Evolutionary conservation across 1,140 invertebrate genomes (phyloP).

Genomic region (Cryptotermes secundus): DNA sequence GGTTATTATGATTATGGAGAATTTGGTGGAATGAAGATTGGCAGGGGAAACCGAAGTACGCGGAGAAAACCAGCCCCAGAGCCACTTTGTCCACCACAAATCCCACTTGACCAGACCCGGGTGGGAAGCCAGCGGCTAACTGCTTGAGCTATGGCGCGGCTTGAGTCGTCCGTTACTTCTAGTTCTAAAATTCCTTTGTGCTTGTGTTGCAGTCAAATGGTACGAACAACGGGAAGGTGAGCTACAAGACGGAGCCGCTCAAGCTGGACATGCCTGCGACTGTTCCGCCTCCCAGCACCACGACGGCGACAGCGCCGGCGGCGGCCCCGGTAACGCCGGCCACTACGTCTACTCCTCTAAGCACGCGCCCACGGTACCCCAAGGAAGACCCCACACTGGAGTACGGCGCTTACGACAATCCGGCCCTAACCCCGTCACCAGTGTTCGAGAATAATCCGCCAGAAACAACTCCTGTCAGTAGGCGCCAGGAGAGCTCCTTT

Average conservation of each 20-base stretch:
- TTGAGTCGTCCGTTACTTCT: too few relatives aligned
- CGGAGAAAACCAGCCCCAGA: too few relatives aligned
- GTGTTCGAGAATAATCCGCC: neutral
- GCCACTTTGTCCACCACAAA: too few relatives aligned
- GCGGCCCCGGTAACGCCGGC: neutral
- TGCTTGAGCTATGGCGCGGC: too few relatives aligned
- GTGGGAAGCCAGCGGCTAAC: too few relatives aligned
- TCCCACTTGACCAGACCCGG: too few relatives aligned
- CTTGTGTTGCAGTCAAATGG: neutral
- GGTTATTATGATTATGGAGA: too few relatives aligned
- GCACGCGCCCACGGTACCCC: neutral
- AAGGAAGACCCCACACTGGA: conserved; percentile 13
- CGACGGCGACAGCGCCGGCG: neutral
- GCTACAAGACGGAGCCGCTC: conserved; percentile 2
- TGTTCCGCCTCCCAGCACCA: neutral
- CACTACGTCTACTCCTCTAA: conserved; percentile 13
- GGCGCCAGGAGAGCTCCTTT: neutral
- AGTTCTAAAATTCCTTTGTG: too few relatives aligned
- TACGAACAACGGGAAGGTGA: neutral
- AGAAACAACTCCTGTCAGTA: neutral
- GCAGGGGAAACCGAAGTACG: too few relatives aligned
- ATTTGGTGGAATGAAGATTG: too few relatives aligned
- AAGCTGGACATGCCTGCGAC: neutral
- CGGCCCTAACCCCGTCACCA: neutral
- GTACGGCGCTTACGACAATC: conserved; percentile 23